Percentiles rank a stretch among this genome's conserved stretches.
Evolutionary conservation across 2,113 vertebrate genomes (phyloP).

Genomic region (Pelusios castaneus): DNA sequence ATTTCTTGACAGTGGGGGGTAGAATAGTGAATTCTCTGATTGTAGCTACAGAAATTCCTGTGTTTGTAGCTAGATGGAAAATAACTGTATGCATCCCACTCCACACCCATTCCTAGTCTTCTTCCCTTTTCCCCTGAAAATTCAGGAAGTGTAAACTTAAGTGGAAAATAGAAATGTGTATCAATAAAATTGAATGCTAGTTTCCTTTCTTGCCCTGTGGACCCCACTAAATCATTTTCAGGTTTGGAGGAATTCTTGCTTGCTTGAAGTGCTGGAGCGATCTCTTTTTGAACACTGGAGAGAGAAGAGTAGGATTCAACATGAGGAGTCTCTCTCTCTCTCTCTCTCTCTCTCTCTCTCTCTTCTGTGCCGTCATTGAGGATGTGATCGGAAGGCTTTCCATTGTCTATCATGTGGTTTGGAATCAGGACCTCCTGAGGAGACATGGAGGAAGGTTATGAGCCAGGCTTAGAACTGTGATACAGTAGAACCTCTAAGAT

Average conservation of each 20-base stretch:
- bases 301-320: background rate
- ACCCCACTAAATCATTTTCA: background rate
- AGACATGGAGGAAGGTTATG: background rate
- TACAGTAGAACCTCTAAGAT: too few relatives aligned
- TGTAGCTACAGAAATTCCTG: background rate
- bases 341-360: too few relatives aligned
- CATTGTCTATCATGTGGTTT: background rate
- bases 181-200: background rate
- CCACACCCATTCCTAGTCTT: fast-evolving
- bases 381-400: background rate
- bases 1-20: background rate
- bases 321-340: too few relatives aligned
- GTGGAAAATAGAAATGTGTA: background rate
- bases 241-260: background rate
- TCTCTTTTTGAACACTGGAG: fast-evolving
- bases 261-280: too few relatives aligned
- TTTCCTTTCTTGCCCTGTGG: background rate
- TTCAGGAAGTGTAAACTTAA: background rate
- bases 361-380: background rate
- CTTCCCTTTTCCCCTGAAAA: background rate
- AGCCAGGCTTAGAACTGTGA: background rate
- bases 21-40: background rate
- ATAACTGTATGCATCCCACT: background rate
- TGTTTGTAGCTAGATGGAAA: background rate
- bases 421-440: conserved; percentile 6